Evolutionary conservation across 2,888 invertebrate species (phyloP).

Genomic region (Caenorhabditis virilis): DNA sequence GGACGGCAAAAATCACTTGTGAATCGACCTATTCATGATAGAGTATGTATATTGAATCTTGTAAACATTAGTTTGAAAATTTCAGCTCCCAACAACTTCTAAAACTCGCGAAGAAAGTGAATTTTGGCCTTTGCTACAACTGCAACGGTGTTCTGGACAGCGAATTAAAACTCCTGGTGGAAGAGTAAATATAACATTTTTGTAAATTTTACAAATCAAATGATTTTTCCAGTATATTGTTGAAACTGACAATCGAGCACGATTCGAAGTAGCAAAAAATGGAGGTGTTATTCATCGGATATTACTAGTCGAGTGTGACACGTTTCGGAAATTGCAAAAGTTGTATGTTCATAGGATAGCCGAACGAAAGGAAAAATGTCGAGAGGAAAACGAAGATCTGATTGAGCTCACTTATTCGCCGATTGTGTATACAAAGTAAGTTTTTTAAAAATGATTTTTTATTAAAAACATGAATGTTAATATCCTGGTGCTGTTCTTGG

Average conservation of each 20-base stretch:
- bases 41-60: background rate
- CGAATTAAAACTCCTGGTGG: constrained; percentile 24
- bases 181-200: constrained; percentile 4
- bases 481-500: constrained; percentile 51
- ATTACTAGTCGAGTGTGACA: constrained; percentile 18
- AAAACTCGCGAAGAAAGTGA: background rate
- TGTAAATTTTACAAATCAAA: background rate
- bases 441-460: background rate
- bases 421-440: constrained; percentile 12
- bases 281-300: constrained; percentile 13
- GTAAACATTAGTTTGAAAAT: background rate
- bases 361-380: constrained; percentile 4
- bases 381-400: constrained; percentile 16
- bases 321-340: constrained; percentile 7
- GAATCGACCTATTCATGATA: background rate
- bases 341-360: constrained; percentile 25
- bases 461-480: constrained; percentile 18
- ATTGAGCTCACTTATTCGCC: constrained; percentile 14
- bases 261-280: constrained; percentile 25
- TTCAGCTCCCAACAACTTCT: background rate
- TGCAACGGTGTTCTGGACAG: constrained; percentile 23
- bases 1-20: background rate
- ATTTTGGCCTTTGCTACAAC: constrained; percentile 14
- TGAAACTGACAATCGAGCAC: constrained; percentile 18
- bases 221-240: constrained; percentile 19